Conservation (phyloP, 1,140 invertebrate genomes). For the Drosophila prosaltans region DNA sequence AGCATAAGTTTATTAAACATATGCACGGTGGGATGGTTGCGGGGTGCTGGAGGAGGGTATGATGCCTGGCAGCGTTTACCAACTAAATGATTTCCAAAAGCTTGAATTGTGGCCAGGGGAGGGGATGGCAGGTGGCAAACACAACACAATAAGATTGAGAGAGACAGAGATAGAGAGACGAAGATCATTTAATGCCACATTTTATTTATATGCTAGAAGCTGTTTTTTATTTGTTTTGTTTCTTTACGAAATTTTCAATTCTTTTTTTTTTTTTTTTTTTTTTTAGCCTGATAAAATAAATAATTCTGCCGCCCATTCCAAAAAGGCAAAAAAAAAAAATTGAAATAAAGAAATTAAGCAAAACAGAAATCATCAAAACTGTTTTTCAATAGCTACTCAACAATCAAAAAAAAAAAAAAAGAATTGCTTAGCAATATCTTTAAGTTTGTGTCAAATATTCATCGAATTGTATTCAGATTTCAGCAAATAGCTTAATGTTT, state of each 20-base stretch:
- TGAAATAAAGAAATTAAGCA: conserved; percentile 7
- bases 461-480: too few species aligned
- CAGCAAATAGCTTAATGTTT: too few species aligned
- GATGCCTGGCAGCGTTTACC: background rate
- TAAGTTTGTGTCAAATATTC: too few species aligned
- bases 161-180: background rate
- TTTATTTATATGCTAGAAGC: conserved; percentile 72
- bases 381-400: conserved; percentile 54
- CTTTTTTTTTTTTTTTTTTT: conserved; percentile 18
- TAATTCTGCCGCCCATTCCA: conserved; percentile 26
- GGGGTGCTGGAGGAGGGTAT: background rate
- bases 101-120: background rate
- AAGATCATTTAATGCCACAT: conserved; percentile 72
- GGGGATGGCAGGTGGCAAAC: background rate
- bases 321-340: conserved; percentile 7
- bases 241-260: conserved; percentile 69
- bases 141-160: background rate
- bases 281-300: conserved; percentile 43
- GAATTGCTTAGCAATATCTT: conserved; percentile 10
- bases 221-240: conserved; percentile 76
- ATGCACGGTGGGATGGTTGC: conserved; percentile 12
- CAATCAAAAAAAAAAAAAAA: conserved; percentile 39
- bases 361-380: conserved; percentile 18
- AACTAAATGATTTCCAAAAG: conserved; percentile 3
- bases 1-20: conserved; percentile 64